Evolutionary conservation across 2,797 vertebrate genomes (phyloP), one percentile per base, ranked within the genome.

Genomic region (Ateles fusciceps): DNA sequence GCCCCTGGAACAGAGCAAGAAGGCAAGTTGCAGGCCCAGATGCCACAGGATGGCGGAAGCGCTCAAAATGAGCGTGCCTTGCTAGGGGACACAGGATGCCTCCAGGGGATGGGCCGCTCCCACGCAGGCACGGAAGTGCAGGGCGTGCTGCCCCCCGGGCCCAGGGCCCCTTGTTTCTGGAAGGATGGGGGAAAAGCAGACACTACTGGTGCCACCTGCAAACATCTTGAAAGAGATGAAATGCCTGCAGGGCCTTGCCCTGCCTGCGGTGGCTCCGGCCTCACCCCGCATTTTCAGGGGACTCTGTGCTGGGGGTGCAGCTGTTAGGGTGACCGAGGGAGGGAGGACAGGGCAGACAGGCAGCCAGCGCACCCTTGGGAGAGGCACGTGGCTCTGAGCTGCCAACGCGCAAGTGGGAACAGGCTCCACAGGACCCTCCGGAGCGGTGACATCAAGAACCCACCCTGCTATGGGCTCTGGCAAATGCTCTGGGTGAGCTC

Each of bases 91-190:
- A 42, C 5, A 22, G 5, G 3, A 12, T 9, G 24, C 17, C 9
- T 42, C 57, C 22, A 21, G 55, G 28, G 3, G 10, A 36, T 0
- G 2, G 33, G 75, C 21, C 0, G 1, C 7, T 19, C 44, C 57
- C 13, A 2, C 1, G 0, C 5, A 15, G 3, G 30, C 4, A 21
- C 28, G 11, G 7, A 1, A 10, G 7, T 0, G 0, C 6, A 2
- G 80, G 12, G 52, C 17, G 3, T 0, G 0, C 2, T 17, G 39
- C 64, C 17, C 28, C 39, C 61, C 10, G 2, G 1, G 1, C 21
- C 36, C 14, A 22, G 1, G 9, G 24, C 4, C n/a, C n/a, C 85
- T 76, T 0, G 1, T 17, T 46, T 85, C 79, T 50, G 36, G 74
- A 57, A 22, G 75, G 81, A 30, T 36, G 0, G 0, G 7, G 15